Evolutionary conservation across 2,888 invertebrate genomes (phyloP).

Genomic region (Andrena trimmerana): DNA sequence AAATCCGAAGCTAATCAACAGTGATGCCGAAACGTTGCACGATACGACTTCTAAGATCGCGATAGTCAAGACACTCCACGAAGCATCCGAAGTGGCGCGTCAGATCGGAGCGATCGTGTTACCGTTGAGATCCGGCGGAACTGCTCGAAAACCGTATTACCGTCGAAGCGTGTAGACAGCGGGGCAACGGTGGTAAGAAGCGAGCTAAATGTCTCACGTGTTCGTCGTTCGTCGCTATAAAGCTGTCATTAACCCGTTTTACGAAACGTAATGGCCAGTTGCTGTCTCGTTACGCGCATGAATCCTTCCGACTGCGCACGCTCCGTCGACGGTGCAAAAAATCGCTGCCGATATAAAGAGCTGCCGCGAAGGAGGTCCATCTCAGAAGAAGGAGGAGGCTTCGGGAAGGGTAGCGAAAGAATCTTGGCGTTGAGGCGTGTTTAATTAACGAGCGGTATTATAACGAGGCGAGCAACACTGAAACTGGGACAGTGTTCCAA

Average conservation of each 20-base stretch:
- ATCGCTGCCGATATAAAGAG: background rate
- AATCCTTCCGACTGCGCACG: background rate
- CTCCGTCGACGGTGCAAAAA: background rate
- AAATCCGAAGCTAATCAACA: too few species aligned
- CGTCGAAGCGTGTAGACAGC: background rate
- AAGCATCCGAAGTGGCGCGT: background rate
- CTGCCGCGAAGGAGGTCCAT: background rate
- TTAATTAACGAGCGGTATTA: conserved; percentile 39
- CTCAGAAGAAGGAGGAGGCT: conserved; percentile 15
- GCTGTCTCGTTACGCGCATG: background rate
- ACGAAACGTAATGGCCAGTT: conserved; percentile 1
- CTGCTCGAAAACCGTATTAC: conserved; percentile 2
- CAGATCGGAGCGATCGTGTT: background rate
- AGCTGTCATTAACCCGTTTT: conserved; percentile 24
- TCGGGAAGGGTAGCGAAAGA: background rate
- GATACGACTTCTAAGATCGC: too few species aligned
- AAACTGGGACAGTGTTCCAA: conserved; percentile 36
- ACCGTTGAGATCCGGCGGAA: background rate
- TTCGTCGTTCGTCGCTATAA: background rate
- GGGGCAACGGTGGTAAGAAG: background rate
- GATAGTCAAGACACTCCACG: background rate
- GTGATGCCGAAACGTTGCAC: too few species aligned
- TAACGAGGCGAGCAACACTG: conserved; percentile 38
- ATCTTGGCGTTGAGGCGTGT: background rate
- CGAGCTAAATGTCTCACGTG: conserved; percentile 2